phyloP scores from a whole-genome alignment of 2,113 vertebrate genomes.

The Centropus unirufus region DNA sequence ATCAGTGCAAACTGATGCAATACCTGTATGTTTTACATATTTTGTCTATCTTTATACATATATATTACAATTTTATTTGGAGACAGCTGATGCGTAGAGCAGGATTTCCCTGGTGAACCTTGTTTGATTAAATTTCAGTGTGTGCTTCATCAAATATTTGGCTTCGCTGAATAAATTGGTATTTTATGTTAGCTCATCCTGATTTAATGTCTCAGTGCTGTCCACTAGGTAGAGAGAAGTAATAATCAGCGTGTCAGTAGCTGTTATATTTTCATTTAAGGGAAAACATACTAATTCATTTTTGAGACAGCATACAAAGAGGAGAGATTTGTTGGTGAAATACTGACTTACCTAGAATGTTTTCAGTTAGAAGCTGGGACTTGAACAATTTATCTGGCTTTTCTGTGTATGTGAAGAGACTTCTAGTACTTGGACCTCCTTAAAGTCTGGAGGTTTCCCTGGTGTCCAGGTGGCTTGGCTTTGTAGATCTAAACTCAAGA shows the following conservation, averaged over 20 bases:
- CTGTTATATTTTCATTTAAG: slow-evolving; percentile 75
- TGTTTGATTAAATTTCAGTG: slow-evolving; percentile 74
- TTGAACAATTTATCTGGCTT: neutral
- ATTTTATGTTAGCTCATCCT: slow-evolving; percentile 70
- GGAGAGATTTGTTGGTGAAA: slow-evolving; percentile 35
- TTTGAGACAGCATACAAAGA: neutral
- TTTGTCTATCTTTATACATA: neutral
- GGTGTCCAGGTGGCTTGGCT: neutral
- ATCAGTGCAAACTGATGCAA: neutral
- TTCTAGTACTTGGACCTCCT: neutral
- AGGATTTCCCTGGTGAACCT: slow-evolving; percentile 59
- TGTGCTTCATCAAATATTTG: slow-evolving; percentile 75
- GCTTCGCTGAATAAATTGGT: slow-evolving; percentile 69
- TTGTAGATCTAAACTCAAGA: neutral
- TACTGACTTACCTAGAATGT: slow-evolving; percentile 6
- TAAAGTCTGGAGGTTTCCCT: neutral
- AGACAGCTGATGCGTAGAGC: slow-evolving; percentile 37
- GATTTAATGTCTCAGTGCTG: slow-evolving; percentile 71
- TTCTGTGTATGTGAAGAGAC: neutral
- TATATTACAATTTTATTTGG: neutral
- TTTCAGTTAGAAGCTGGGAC: neutral
- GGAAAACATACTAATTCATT: slow-evolving; percentile 55
- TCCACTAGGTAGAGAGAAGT: slow-evolving; percentile 62
- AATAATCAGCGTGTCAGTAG: slow-evolving; percentile 74
- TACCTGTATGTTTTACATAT: neutral